Evolutionary conservation across 2,113 vertebrate genomes (phyloP).

Genomic region (Poecilia latipinna): DNA sequence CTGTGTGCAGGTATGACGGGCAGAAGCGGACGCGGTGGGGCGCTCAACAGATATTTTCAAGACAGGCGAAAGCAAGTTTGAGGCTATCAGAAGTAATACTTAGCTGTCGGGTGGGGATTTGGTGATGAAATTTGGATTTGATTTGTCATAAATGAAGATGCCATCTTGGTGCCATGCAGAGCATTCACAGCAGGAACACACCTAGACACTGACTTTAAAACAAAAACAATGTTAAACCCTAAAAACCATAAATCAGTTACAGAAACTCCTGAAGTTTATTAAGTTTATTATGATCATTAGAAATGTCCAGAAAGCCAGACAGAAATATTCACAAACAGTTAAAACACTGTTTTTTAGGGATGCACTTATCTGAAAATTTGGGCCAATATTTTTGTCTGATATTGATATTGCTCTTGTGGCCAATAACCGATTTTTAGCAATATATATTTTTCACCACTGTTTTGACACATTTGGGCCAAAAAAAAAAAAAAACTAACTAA

Average conservation of each 20-base stretch:
- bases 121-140: conserved; percentile 13
- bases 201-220: background rate
- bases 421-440: no score
- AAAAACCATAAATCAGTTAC: background rate
- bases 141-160: conserved; percentile 1
- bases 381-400: no score
- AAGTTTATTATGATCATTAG: background rate
- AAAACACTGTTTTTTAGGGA: no score
- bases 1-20: conserved; percentile 47
- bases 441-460: no score
- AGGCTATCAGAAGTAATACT: conserved; percentile 24
- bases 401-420: no score
- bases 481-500: no score
- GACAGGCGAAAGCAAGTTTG: conserved; percentile 32
- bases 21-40: conserved; percentile 32
- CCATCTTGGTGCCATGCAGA: background rate
- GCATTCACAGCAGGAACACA: background rate
- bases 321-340: background rate
- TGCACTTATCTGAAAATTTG: no score
- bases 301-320: background rate
- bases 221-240: background rate
- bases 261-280: background rate
- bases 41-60: conserved; percentile 26
- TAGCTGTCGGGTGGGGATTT: conserved; percentile 21
- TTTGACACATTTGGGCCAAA: no score